A percentile compares a stretch with the other conserved stretches of the same genome.
These are phyloP conservation scores for Pseudomyrmex sp. DNA, from an alignment of 1,140 invertebrate genomes.

Conservation along the genomic window DNA sequence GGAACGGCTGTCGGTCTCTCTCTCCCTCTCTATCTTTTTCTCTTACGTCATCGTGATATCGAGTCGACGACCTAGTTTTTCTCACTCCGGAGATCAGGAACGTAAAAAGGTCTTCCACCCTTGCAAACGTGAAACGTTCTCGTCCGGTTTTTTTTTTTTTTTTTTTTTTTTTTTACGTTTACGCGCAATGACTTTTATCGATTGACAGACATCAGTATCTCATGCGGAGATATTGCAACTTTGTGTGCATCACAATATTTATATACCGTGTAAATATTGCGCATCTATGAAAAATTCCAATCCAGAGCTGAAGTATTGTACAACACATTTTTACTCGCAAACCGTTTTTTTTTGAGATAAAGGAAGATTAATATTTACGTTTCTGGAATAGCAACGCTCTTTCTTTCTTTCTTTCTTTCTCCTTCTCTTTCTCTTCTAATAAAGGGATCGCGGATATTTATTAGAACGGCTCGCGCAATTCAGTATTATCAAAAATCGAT, in stretches of 20 bases:
- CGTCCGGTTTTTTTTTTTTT: neutral
- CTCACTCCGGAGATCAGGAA: constrained; percentile 27
- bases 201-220: neutral
- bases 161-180: too few relatives aligned
- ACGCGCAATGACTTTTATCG: neutral
- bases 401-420: too few relatives aligned
- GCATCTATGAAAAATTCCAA: too few relatives aligned
- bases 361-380: neutral
- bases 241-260: too few relatives aligned
- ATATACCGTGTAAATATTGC: too few relatives aligned
- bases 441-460: constrained; percentile 65
- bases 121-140: neutral
- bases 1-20: constrained; percentile 1
- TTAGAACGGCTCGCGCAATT: constrained; percentile 57
- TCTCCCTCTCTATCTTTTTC: neutral
- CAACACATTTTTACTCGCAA: too few relatives aligned
- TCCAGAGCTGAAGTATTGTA: too few relatives aligned
- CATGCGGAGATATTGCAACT: neutral
- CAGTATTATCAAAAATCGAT: constrained; percentile 64
- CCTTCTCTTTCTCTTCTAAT: constrained; percentile 3
- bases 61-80: constrained; percentile 53
- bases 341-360: too few relatives aligned
- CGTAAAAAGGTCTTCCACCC: constrained; percentile 42
- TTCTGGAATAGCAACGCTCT: constrained; percentile 4
- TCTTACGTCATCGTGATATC: constrained; percentile 55